These are phyloP conservation scores for Pseudomyrmex dendroicus DNA, from an alignment of 1,140 invertebrate genomes.

Conservation along the genomic window DNA sequence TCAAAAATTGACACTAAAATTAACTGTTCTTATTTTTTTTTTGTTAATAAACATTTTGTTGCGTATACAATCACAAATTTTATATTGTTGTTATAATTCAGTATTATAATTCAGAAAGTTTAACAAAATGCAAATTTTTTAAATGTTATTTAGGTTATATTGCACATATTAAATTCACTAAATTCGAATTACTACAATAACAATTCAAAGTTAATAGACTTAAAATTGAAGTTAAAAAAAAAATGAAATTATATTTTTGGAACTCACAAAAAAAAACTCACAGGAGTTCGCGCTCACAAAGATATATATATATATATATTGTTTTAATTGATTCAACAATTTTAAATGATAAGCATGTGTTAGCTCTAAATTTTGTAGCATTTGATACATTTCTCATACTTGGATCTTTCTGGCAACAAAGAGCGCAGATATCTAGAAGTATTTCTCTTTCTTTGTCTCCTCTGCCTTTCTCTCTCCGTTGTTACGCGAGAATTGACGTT, in stretches of 20 bases:
- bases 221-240: too few species aligned
- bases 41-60: not conserved
- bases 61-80: not conserved
- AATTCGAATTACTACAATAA: too few species aligned
- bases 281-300: too few species aligned
- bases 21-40: constrained; percentile 1
- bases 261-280: too few species aligned
- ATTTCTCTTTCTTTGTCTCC: not conserved
- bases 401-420: not conserved
- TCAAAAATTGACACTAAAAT: not conserved
- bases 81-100: not conserved
- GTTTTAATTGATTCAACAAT: not conserved
- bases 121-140: too few species aligned
- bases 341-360: not conserved
- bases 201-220: too few species aligned
- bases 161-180: too few species aligned
- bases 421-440: constrained; percentile 11
- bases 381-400: not conserved
- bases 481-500: constrained; percentile 62
- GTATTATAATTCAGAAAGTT: not conserved
- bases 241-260: too few species aligned
- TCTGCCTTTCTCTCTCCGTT: not conserved
- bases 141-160: too few species aligned
- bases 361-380: not conserved
- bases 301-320: too few species aligned